Conservation (phyloP, 1,140 invertebrate genomes). For the Brachionus asplanchnoidis region DNA sequence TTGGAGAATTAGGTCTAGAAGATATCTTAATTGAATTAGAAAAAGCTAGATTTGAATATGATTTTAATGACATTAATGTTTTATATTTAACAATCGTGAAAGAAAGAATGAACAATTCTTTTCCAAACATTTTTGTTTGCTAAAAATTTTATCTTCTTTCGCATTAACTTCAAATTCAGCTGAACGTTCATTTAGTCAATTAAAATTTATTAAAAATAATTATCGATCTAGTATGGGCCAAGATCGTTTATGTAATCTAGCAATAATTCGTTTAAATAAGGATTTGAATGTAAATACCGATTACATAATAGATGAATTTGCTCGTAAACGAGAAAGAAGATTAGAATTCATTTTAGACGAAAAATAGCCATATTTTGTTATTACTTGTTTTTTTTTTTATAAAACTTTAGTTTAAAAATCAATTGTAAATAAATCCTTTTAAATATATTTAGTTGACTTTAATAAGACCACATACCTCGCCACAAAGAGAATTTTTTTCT, state of each 20-base stretch:
- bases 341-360: background rate
- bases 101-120: background rate
- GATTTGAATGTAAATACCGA: background rate
- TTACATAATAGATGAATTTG: background rate
- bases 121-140: background rate
- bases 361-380: background rate
- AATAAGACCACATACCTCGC: background rate
- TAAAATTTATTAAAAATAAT: constrained; percentile 8
- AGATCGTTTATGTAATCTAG: background rate
- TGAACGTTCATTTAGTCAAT: background rate
- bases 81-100: background rate
- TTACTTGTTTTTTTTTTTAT: background rate
- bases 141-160: background rate
- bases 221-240: background rate
- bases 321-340: background rate
- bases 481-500: too few relatives aligned
- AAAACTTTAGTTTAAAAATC: background rate
- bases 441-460: background rate
- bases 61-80: background rate
- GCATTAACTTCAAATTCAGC: background rate
- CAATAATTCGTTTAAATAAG: background rate
- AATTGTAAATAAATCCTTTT: background rate
- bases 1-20: background rate
- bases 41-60: background rate
- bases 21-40: background rate